Conservation (phyloP, 2,113 vertebrate genomes). For the Phyllostomus hastatus region DNA sequence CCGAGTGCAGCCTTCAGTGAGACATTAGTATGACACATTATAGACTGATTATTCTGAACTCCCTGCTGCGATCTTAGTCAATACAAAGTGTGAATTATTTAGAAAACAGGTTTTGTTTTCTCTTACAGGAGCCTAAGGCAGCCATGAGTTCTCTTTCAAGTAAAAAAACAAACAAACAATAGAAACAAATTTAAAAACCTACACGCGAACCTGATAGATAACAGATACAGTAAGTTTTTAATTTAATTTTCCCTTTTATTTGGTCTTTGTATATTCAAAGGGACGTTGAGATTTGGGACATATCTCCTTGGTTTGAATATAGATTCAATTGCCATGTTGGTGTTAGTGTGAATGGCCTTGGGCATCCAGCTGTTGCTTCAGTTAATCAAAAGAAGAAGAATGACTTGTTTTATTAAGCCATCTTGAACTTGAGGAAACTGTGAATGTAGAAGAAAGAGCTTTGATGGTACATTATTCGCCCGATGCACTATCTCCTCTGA, state of each 20-base stretch:
- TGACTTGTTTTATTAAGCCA: neutral
- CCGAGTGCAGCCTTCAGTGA: neutral
- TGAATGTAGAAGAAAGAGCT: neutral
- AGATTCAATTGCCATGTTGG: neutral
- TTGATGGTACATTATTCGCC: neutral
- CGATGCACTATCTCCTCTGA: neutral
- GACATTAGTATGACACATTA: neutral
- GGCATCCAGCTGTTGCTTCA: neutral
- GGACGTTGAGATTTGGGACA: neutral
- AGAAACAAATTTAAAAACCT: neutral
- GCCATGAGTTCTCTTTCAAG: neutral
- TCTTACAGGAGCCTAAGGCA: neutral
- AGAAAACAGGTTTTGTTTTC: constrained; percentile 25
- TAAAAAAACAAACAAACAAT: neutral
- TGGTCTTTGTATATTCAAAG: neutral
- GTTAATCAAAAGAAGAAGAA: neutral
- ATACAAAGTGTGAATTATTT: constrained; percentile 34
- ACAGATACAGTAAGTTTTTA: neutral
- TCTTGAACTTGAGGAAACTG: neutral
- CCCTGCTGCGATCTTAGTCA: constrained; percentile 38
- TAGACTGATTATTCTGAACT: constrained; percentile 25
- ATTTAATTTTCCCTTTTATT: neutral
- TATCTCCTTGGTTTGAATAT: neutral
- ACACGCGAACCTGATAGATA: neutral
- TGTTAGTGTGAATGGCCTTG: neutral